phyloP scores from a whole-genome alignment of 2,113 vertebrate genomes.

The Eurypyga helias region DNA sequence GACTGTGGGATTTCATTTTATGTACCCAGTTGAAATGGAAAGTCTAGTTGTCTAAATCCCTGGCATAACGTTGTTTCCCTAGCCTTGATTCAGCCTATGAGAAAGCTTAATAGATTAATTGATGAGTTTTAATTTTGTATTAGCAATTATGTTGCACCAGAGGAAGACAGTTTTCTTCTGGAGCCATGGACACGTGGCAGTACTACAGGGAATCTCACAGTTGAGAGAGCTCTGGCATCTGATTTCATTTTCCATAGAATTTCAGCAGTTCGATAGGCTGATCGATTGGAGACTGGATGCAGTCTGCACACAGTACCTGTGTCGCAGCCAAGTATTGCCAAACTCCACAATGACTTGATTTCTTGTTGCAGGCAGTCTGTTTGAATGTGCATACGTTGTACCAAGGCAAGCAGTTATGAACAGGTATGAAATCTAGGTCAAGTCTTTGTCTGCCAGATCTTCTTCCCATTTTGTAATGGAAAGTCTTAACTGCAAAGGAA shows the following conservation, averaged over 20 bases:
- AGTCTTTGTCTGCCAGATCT: background rate
- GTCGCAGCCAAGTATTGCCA: background rate
- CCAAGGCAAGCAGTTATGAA: background rate
- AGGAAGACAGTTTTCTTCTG: background rate
- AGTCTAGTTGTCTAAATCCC: background rate
- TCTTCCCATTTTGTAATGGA: background rate
- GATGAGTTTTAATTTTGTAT: background rate
- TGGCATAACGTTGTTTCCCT: background rate
- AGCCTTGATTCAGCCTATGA: background rate
- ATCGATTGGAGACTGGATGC: background rate
- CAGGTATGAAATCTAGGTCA: background rate
- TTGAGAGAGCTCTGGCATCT: background rate
- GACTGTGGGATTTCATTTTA: background rate
- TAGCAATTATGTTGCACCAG: background rate
- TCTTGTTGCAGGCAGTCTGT: background rate
- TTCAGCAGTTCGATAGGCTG: background rate
- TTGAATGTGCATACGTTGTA: background rate
- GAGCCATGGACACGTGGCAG: background rate
- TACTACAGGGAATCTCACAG: background rate
- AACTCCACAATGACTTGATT: background rate
- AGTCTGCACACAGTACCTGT: background rate
- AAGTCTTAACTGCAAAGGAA: background rate
- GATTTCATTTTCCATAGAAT: background rate
- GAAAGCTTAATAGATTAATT: background rate
- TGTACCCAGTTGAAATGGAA: background rate